These are phyloP conservation scores for Notodonta dromedarius DNA, from an alignment of 2,888 invertebrate genomes.

Conservation along the genomic window DNA sequence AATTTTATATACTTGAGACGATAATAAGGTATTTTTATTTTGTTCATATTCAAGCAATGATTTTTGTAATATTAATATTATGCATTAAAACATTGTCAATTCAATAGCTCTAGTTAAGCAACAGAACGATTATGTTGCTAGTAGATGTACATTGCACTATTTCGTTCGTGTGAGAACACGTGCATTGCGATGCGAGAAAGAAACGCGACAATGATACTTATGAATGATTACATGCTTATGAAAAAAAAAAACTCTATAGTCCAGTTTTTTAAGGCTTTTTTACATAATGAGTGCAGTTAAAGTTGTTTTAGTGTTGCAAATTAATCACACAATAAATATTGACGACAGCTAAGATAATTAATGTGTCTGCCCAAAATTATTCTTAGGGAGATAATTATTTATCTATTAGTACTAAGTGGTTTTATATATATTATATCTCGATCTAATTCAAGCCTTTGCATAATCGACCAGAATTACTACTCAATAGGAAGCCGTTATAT, in stretches of 20 bases:
- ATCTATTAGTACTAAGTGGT: no score
- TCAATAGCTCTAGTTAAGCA: background rate
- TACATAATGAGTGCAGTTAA: no score
- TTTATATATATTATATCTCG: no score
- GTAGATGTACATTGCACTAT: background rate
- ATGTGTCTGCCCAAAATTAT: no score
- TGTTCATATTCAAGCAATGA: background rate
- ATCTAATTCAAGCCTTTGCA: background rate
- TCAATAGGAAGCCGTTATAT: no score
- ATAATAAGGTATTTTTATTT: no score
- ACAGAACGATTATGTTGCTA: background rate
- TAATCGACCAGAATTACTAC: background rate
- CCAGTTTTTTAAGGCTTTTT: background rate
- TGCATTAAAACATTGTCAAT: background rate
- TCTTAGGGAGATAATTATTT: no score
- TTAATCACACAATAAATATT: no score
- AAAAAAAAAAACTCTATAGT: background rate
- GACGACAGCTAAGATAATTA: background rate
- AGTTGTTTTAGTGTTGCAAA: no score
- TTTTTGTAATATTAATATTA: background rate
- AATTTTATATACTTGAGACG: no score
- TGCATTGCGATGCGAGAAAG: conserved; percentile 3
- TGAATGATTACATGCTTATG: background rate
- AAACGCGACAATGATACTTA: background rate
- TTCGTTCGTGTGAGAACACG: background rate